Base-by-base conservation (phyloP, 2,797 vertebrate species). In the Artibeus lituratus region DNA sequence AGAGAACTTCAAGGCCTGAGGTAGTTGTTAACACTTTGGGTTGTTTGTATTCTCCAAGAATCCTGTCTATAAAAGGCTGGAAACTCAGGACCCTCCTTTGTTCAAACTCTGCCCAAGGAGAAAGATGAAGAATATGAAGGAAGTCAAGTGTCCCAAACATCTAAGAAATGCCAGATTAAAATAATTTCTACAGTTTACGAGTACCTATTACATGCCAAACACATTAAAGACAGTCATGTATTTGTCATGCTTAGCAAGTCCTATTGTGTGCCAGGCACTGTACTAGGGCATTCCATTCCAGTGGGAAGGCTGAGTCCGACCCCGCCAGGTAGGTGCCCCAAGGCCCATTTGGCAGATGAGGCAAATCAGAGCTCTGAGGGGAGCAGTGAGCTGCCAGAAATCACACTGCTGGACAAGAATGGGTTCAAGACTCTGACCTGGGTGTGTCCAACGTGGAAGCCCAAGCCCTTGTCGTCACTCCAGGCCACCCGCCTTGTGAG, bases 361-460 rank as follows among this genome's bases (percentile, higher is more conserved):
- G 39, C 62, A 76, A 57, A 7, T 5, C 72, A 24, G 29, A 44
- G 44, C 44, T 69, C 62, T 10, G 29, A 49, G 51, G 80, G n/a
- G 47, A 77, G 67, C n/a, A 29, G 2, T 18, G 37, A 86, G 70
- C 16, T n/a, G n/a, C 16, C 76, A 11, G 29, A 6, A 62, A 72
- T 69, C 76, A 47, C 53, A 21, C 24, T 59, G 51, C 42, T 5
- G 49, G 47, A 55, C 67, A 15, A 70, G n/a, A 42, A 29, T 35
- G 29, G 47, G 87, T 22, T 67, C 26, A 15, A 70, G 89, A 88
- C n/a, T 67, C 77, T 59, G 81, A 76, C 51, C 67, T 72, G 26
- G 89, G 65, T 59, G 59, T 57, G 42, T 78, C 76, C 53, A 29
- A 92, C 87, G 91, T 89, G 86, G 92, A 93, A 96, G 93, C 26